These are phyloP conservation scores for Discoglossus pictus DNA, from an alignment of 2,797 vertebrate species.

Conservation along the genomic window DNA sequence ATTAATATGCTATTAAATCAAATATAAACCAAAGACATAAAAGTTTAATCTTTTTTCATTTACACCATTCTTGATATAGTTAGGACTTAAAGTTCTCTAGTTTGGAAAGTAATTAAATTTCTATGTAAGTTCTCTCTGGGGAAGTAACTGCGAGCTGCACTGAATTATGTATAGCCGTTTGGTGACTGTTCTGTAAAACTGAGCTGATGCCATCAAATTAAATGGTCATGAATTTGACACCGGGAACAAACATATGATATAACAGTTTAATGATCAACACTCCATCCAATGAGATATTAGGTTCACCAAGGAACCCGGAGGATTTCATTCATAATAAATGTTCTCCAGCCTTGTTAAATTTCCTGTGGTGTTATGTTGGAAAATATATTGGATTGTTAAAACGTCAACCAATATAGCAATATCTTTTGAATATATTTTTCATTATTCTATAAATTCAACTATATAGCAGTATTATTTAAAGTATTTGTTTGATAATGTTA, in stretches of 20 bases:
- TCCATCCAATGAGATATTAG: conserved; percentile 18
- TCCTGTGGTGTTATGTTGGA: background rate
- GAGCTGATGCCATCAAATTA: conserved; percentile 15
- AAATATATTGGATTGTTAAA: no score
- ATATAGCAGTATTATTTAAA: no score
- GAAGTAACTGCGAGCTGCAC: background rate
- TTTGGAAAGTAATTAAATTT: conserved; percentile 24
- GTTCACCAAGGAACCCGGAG: conserved; percentile 23
- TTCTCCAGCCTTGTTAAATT: conserved; percentile 3
- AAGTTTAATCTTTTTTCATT: no score
- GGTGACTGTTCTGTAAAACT: conserved; percentile 9
- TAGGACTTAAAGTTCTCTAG: background rate
- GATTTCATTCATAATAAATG: conserved; percentile 38
- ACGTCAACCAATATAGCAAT: no score
- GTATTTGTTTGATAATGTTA: no score
- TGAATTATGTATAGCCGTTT: conserved; percentile 14
- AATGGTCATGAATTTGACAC: conserved; percentile 34
- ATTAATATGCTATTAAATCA: no score
- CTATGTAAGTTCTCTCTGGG: background rate
- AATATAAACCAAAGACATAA: no score
- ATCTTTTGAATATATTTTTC: no score
- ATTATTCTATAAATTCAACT: no score
- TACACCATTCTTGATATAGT: no score
- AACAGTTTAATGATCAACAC: conserved; percentile 21
- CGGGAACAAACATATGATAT: conserved; percentile 34